Conservation (phyloP, 2,797 vertebrate species). For the Toxotes lorentzi region DNA sequence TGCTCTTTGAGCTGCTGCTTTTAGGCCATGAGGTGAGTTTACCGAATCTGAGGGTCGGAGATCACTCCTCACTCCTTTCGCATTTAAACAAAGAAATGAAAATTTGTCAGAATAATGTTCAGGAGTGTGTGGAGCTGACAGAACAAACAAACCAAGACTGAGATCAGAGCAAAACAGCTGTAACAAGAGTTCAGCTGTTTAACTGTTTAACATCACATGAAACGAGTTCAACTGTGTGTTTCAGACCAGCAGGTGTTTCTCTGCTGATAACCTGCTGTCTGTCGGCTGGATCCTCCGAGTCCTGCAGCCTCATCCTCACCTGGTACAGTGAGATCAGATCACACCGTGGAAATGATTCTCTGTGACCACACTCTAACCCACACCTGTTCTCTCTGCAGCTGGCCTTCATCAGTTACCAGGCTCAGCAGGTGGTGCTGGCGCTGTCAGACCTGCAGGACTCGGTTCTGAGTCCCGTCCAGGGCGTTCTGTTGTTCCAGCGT, state of each 20-base stretch:
- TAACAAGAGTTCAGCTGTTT: too few species aligned
- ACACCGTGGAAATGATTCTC: not conserved
- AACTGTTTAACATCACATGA: not conserved
- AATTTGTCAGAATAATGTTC: too few species aligned
- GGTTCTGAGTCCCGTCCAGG: slow-evolving; percentile 74
- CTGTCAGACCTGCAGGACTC: slow-evolving; percentile 67
- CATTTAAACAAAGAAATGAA: too few species aligned
- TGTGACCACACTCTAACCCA: not conserved
- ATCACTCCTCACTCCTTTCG: too few species aligned
- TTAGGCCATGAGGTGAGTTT: slow-evolving; percentile 83
- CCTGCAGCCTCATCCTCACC: slow-evolving; percentile 79
- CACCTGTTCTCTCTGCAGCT: slow-evolving; percentile 63
- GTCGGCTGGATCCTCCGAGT: slow-evolving; percentile 82
- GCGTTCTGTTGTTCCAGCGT: slow-evolving; percentile 86
- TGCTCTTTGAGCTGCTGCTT: slow-evolving; percentile 88
- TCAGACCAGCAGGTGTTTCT: slow-evolving; percentile 75
- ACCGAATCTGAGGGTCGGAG: not conserved
- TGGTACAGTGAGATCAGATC: slow-evolving; percentile 63
- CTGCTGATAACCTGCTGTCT: slow-evolving; percentile 72
- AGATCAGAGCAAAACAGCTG: too few species aligned
- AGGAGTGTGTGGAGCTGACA: too few species aligned
- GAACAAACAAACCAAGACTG: too few species aligned
- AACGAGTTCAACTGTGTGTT: too few species aligned
- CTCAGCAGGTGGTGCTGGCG: slow-evolving; percentile 78
- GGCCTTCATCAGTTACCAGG: slow-evolving; percentile 81